A percentile compares a stretch with the other conserved stretches of the same genome.
Evolutionary conservation across 2,797 vertebrate species (phyloP).

Genomic region (Sebastes vulpes): DNA sequence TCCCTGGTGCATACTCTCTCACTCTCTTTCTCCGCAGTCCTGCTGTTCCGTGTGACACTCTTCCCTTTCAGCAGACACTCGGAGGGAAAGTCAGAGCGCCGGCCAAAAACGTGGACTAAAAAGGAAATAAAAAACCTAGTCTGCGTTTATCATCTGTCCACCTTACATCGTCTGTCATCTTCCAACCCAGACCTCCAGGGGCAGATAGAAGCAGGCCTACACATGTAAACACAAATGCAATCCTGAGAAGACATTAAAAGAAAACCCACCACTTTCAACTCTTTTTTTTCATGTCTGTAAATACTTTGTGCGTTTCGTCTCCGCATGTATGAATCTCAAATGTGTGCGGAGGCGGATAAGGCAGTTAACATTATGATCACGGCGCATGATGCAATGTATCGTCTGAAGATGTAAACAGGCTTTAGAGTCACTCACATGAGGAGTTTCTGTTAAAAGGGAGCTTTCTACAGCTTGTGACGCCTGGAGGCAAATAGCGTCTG

Average conservation of each 20-base stretch:
- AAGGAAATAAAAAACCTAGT: slow-evolving; percentile 61
- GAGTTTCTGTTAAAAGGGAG: slow-evolving; percentile 23
- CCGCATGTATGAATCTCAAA: slow-evolving; percentile 45
- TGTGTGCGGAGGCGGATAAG: slow-evolving; percentile 55
- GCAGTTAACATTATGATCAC: slow-evolving; percentile 49
- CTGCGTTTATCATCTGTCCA: slow-evolving; percentile 60
- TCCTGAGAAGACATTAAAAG: slow-evolving; percentile 13
- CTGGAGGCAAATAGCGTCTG: slow-evolving; percentile 1
- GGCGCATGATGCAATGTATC: slow-evolving; percentile 70
- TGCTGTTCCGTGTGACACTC: slow-evolving; percentile 2
- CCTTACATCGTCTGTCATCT: slow-evolving; percentile 46
- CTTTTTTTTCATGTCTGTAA: neutral
- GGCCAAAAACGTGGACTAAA: slow-evolving; percentile 49
- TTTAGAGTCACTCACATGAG: slow-evolving; percentile 33
- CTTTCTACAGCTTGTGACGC: slow-evolving; percentile 7
- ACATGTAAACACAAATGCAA: slow-evolving; percentile 21
- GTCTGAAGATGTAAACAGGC: slow-evolving; percentile 66
- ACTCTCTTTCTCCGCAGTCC: neutral
- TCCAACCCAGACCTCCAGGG: slow-evolving; percentile 17
- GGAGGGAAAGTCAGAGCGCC: slow-evolving; percentile 10
- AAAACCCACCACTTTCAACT: slow-evolving; percentile 10
- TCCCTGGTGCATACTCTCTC: slow-evolving; percentile 25
- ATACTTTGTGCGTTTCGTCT: neutral
- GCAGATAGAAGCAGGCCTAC: slow-evolving; percentile 11
- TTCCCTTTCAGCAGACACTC: slow-evolving; percentile 13